Percentiles rank a stretch among this genome's conserved stretches.
These are phyloP conservation scores for Ascidia mentula DNA, from an alignment of 23 tunicate genomes.

Conservation along the genomic window DNA sequence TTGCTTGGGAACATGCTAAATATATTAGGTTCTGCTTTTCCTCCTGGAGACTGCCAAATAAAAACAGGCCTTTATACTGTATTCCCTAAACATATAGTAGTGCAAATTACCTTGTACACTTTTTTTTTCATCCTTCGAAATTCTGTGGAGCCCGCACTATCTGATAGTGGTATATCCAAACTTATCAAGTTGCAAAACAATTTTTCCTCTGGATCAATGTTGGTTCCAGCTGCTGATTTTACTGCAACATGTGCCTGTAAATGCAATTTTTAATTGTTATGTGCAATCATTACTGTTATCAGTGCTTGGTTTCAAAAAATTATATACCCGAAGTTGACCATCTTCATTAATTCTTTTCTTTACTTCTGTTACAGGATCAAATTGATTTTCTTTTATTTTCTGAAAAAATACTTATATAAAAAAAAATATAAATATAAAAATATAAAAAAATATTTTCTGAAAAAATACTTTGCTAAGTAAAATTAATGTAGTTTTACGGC, in stretches of 20 bases:
- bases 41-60: background rate
- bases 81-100: background rate
- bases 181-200: slow-evolving; percentile 44
- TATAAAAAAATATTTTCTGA: background rate
- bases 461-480: too few species aligned
- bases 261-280: background rate
- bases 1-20: slow-evolving; percentile 54
- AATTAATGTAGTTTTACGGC: too few species aligned
- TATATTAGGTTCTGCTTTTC: slow-evolving; percentile 40
- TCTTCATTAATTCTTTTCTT: slow-evolving; percentile 44
- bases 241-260: slow-evolving; percentile 44
- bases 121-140: slow-evolving; percentile 38
- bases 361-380: slow-evolving; percentile 53
- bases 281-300: background rate
- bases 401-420: slow-evolving; percentile 15
- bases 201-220: slow-evolving; percentile 69
- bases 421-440: too few species aligned
- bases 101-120: background rate
- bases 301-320: background rate
- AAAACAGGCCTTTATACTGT: background rate
- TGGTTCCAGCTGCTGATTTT: slow-evolving; percentile 72
- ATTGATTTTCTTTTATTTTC: slow-evolving; percentile 61
- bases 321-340: slow-evolving; percentile 41
- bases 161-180: slow-evolving; percentile 41
- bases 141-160: slow-evolving; percentile 28